Percentiles rank a stretch among this genome's conserved stretches.
phyloP scores from a whole-genome alignment of 2,797 vertebrate species.

The Hephaestus fuliginosus region DNA sequence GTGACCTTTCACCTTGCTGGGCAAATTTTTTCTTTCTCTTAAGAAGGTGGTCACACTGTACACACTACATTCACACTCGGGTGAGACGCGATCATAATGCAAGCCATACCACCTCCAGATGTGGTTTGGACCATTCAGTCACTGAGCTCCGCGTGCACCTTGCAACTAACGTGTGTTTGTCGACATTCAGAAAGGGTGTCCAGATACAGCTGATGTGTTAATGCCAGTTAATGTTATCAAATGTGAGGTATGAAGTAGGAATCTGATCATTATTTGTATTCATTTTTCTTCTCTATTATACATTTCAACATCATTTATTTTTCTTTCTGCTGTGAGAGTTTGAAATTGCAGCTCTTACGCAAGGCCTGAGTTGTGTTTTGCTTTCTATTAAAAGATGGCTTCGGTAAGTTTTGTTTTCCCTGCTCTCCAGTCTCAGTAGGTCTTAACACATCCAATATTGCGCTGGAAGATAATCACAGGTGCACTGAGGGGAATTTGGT shows the following conservation, averaged over 20 bases:
- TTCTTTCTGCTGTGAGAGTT: neutral
- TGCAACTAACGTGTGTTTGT: neutral
- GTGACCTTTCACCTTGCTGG: neutral
- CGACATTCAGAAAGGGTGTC: neutral
- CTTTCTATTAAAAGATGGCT: conserved; percentile 7
- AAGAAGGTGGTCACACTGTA: neutral
- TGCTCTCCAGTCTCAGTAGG: neutral
- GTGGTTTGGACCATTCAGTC: neutral
- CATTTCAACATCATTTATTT: neutral
- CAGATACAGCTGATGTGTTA: neutral
- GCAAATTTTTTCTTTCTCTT: neutral
- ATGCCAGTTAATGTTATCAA: neutral
- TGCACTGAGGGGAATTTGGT: conserved; percentile 11
- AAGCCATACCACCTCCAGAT: neutral
- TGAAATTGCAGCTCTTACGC: neutral
- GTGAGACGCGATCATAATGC: neutral
- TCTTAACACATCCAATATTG: neutral
- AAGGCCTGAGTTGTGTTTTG: neutral
- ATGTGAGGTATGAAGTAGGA: neutral
- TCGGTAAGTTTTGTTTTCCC: conserved; percentile 5
- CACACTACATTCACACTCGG: neutral
- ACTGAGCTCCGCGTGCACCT: neutral
- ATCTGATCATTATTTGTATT: neutral
- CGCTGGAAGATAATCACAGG: conserved; percentile 17
- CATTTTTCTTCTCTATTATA: neutral